phyloP scores from a whole-genome alignment of 1,140 invertebrate species.

The Oryctes rhinoceros region DNA sequence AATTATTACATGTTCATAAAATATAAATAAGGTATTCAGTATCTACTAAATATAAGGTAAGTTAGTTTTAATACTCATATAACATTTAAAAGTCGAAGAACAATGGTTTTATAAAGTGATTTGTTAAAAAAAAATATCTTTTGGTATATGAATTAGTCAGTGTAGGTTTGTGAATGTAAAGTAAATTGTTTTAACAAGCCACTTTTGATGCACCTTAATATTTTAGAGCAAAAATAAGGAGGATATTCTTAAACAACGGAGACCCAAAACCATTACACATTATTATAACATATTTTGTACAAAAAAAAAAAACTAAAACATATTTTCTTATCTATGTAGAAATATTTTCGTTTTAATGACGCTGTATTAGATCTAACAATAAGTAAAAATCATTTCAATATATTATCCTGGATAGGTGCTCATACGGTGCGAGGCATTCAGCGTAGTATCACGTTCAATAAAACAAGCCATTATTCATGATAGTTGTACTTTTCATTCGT shows the following conservation, averaged over 20 bases:
- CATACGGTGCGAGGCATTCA: neutral
- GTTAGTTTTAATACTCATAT: slow-evolving; percentile 6
- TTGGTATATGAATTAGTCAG: neutral
- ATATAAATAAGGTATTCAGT: neutral
- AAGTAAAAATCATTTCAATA: neutral
- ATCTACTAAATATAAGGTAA: neutral
- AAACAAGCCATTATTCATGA: too few relatives aligned
- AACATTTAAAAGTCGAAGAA: neutral
- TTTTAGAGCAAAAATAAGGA: neutral
- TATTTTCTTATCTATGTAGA: neutral
- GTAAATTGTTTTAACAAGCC: neutral
- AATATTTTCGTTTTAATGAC: neutral
- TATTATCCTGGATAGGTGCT: neutral
- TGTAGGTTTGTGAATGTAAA: neutral
- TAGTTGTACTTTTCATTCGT: too few relatives aligned
- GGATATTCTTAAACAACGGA: neutral
- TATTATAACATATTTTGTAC: slow-evolving; percentile 14
- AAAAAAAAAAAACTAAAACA: neutral
- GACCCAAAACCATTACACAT: slow-evolving; percentile 29
- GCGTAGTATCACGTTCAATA: too few relatives aligned
- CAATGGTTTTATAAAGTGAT: neutral
- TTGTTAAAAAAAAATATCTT: neutral
- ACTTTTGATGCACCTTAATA: neutral
- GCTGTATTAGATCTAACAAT: neutral
- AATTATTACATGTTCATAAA: neutral